Conservation (phyloP, 2,888 invertebrate genomes). For the Limnephilus marmoratus region DNA sequence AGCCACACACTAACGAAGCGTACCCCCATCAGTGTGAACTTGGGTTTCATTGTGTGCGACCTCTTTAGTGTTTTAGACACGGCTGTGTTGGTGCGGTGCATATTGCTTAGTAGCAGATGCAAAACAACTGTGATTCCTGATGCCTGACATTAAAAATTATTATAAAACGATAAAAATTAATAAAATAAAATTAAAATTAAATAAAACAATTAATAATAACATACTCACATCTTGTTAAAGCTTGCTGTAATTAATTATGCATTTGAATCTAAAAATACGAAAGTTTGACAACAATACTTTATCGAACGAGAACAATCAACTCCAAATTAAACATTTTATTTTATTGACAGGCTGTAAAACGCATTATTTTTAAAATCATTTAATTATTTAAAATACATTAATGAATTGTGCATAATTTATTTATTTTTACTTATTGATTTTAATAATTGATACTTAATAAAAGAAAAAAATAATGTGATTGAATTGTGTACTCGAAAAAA, state of each 20-base stretch:
- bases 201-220: too few species aligned
- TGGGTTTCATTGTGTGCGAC: conserved; percentile 45
- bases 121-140: background rate
- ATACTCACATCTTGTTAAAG: too few species aligned
- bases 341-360: too few species aligned
- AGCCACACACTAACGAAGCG: conserved; percentile 41
- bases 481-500: too few species aligned
- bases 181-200: too few species aligned
- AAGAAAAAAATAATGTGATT: too few species aligned
- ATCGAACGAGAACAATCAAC: background rate
- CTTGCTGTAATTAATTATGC: too few species aligned
- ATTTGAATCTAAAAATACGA: too few species aligned
- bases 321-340: background rate
- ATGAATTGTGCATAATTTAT: background rate
- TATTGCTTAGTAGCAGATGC: conserved; percentile 14
- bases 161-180: background rate
- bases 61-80: conserved; percentile 18
- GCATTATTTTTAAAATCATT: background rate
- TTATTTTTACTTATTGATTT: too few species aligned
- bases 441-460: too few species aligned
- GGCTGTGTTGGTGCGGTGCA: conserved; percentile 13
- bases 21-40: conserved; percentile 57
- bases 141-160: background rate
- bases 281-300: background rate
- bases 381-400: background rate